phyloP scores from a whole-genome alignment of 2,888 invertebrate species.

The Apotomis betuletana region DNA sequence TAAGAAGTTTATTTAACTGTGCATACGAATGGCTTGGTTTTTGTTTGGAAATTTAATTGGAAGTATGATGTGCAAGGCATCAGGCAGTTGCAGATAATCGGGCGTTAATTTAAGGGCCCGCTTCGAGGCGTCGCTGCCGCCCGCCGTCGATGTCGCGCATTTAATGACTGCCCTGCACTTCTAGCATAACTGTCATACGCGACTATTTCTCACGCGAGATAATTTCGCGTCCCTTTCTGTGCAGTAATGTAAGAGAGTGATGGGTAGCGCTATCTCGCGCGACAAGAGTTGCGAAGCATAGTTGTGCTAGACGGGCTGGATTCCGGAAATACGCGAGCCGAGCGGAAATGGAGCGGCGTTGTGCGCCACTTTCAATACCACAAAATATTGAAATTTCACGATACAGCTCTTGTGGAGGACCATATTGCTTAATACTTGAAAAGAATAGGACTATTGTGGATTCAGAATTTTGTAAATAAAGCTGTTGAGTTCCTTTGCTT shows the following conservation, averaged over 20 bases:
- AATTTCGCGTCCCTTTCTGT: too few species aligned
- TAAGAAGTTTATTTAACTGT: background rate
- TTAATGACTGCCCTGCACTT: slow-evolving; percentile 77
- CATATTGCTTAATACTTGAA: slow-evolving; percentile 41
- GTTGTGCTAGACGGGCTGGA: too few species aligned
- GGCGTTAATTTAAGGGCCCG: slow-evolving; percentile 70
- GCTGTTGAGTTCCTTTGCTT: background rate
- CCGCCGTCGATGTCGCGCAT: slow-evolving; percentile 54
- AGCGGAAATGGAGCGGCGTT: slow-evolving; percentile 77
- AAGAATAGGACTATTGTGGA: slow-evolving; percentile 41
- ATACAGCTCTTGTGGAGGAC: slow-evolving; percentile 66
- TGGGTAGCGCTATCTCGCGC: too few species aligned
- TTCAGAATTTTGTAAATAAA: slow-evolving; percentile 45
- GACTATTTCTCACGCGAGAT: too few species aligned
- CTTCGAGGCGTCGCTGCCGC: slow-evolving; percentile 46
- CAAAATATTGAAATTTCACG: slow-evolving; percentile 78
- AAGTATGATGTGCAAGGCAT: slow-evolving; percentile 51
- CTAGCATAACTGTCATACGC: too few species aligned
- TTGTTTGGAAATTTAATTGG: slow-evolving; percentile 50
- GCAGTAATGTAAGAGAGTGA: too few species aligned
- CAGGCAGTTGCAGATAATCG: slow-evolving; percentile 65
- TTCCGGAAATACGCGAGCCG: slow-evolving; percentile 81
- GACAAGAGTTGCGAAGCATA: too few species aligned
- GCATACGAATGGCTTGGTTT: slow-evolving; percentile 24
- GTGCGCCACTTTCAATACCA: slow-evolving; percentile 77